Evolutionary conservation across 2,888 invertebrate genomes (phyloP), one percentile per base, ranked within the genome.

Genomic region (Mellilla xanthometata): DNA sequence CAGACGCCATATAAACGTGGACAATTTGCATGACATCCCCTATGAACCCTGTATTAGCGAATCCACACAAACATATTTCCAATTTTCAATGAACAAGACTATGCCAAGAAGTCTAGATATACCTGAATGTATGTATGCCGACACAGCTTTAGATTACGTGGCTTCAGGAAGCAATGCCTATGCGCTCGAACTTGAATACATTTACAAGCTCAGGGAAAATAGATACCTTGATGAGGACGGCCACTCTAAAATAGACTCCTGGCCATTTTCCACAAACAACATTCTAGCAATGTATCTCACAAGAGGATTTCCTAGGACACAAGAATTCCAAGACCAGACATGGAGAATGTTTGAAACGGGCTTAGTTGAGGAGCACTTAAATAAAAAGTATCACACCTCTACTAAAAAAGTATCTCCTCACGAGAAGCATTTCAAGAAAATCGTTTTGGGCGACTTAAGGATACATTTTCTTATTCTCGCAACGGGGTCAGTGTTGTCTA

Each of bases 41-140:
- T 75, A 59, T 30, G 56, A 67, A 12, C 76, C 81, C 0, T 83
- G 83, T 24, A 61, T 82, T 15, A 70, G 68, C 44, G 54, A 61
- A 24, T 33, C 61, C 12, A 54, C 68, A 1, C 55, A 69, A 49
- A 55, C 47, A 11, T 75, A 69, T 50, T 77, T 68, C 27, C 23
- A 56, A 29, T 71, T 58, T 33, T 68, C 71, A 2, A 74, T 63
- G 41, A 75, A 81, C 33, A 57, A 65, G 33, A 56, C 44, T 12
- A 55, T 81, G 2, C 77, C 80, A 1, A n/a, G 42, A 40, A 60
- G 56, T 19, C 42, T 55, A 23, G 11, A 43, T 30, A 54, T 53
- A 12, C 50, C 60, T 27, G 62, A 68, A 40, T 81, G 81, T 44
- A 32, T 53, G 12, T 45, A 39, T 29, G 54, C 58, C 2, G 62